These are phyloP conservation scores for Silurus lanzhouensis DNA, from an alignment of 2,797 vertebrate genomes.

Conservation along the genomic window DNA sequence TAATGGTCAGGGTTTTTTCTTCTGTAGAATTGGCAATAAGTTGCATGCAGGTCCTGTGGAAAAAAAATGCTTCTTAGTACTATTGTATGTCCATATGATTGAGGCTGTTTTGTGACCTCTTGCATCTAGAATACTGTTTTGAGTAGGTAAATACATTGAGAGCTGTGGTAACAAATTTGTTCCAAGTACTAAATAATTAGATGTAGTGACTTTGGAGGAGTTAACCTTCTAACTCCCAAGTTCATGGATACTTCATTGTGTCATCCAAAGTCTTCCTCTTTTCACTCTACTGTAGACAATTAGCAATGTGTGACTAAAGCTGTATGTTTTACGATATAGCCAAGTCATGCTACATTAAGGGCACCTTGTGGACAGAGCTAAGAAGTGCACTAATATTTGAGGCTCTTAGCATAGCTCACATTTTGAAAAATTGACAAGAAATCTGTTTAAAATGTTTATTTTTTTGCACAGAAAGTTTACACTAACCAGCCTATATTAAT, in stretches of 20 bases:
- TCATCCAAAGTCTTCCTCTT: too few species aligned
- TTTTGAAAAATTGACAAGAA: not conserved
- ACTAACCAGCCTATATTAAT: not conserved
- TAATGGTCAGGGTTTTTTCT: not conserved
- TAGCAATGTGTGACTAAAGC: not conserved
- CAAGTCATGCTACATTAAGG: not conserved
- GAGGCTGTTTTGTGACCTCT: too few species aligned
- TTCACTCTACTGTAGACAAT: not conserved
- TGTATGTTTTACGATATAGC: not conserved
- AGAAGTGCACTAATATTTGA: not conserved
- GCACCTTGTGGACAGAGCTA: slow-evolving; percentile 16
- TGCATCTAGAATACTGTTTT: not conserved
- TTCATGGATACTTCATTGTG: not conserved
- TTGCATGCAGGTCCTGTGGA: not conserved
- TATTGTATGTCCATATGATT: not conserved
- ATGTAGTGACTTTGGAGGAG: not conserved
- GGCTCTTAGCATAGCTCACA: not conserved
- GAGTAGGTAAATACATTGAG: not conserved
- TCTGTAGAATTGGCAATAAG: not conserved
- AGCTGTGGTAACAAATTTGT: not conserved
- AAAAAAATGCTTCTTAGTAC: not conserved
- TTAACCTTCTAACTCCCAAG: not conserved
- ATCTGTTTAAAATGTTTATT: not conserved
- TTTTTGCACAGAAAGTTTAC: not conserved
- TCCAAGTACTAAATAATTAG: not conserved